Percentiles rank a stretch among this genome's conserved stretches.
phyloP scores from a whole-genome alignment of 2,797 vertebrate genomes.

The Neosalanx taihuensis region DNA sequence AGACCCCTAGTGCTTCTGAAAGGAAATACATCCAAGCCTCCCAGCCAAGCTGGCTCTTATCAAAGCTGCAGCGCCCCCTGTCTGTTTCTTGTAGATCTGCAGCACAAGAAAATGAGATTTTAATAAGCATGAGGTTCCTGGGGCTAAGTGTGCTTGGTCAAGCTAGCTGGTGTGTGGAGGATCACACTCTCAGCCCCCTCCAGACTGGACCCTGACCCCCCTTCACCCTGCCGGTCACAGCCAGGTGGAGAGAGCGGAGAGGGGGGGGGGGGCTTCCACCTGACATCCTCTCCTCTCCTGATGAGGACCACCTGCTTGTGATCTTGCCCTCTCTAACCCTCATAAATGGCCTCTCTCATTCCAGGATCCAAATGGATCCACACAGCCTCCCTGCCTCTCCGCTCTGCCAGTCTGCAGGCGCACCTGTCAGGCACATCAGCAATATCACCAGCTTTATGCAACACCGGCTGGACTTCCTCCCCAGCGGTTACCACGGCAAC shows the following conservation, averaged over 20 bases:
- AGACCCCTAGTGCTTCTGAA: conserved; percentile 65
- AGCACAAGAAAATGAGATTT: not conserved
- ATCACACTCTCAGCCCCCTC: too few species aligned
- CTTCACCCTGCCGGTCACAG: too few species aligned
- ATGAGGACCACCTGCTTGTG: conserved; percentile 5
- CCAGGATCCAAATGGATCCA: conserved; percentile 76
- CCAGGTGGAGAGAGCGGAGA: too few species aligned
- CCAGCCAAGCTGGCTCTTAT: not conserved
- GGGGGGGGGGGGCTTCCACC: too few species aligned
- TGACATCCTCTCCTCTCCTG: not conserved
- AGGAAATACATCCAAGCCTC: not conserved
- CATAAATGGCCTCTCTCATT: conserved; percentile 64
- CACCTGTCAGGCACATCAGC: conserved; percentile 73
- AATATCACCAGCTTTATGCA: conserved; percentile 69
- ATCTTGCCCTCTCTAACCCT: conserved; percentile 41
- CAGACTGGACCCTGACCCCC: too few species aligned
- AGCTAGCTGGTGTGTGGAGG: too few species aligned
- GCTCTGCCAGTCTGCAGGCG: conserved; percentile 47
- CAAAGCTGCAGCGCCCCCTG: conserved; percentile 60
- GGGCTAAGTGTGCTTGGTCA: not conserved
- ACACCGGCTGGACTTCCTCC: conserved; percentile 58
- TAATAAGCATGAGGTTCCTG: not conserved
- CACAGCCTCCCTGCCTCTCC: conserved; percentile 55
- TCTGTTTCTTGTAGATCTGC: conserved; percentile 1
- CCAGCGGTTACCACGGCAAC: conserved; percentile 70